phyloP scores from a whole-genome alignment of 30 jellyfish, hydroid and myxozoan genomes.

The Aurelia sp. region DNA sequence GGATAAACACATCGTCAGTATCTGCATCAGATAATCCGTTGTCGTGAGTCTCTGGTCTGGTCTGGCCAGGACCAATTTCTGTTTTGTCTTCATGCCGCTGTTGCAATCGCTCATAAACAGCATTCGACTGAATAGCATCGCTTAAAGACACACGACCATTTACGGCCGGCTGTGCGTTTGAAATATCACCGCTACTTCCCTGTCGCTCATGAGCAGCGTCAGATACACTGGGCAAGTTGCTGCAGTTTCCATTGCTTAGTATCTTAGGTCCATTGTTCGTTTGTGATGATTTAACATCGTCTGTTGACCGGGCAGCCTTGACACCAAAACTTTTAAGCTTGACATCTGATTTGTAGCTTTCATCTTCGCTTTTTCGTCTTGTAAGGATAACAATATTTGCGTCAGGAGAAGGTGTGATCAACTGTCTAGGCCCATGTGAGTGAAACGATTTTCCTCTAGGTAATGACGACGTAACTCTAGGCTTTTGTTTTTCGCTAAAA shows the following conservation, averaged over 20 bases:
- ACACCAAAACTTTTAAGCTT: constrained; percentile 55
- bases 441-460: constrained; percentile 62
- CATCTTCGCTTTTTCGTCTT: constrained; percentile 46
- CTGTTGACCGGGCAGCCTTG: constrained; percentile 17
- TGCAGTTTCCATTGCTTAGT: background rate
- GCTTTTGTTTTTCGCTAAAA: constrained; percentile 30
- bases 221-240: background rate
- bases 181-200: background rate
- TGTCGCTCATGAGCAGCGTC: background rate
- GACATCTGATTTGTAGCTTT: constrained; percentile 17
- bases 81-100: constrained; percentile 14
- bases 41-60: background rate
- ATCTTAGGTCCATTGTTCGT: background rate
- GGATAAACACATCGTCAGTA: background rate
- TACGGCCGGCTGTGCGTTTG: background rate
- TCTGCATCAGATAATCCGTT: background rate
- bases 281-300: background rate
- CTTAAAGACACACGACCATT: constrained; percentile 22
- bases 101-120: constrained; percentile 52
- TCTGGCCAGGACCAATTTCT: background rate
- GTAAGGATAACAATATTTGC: constrained; percentile 42
- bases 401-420: constrained; percentile 21
- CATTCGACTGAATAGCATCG: constrained; percentile 72
- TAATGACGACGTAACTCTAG: constrained; percentile 27
- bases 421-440: constrained; percentile 34